Percentiles rank a stretch among this genome's conserved stretches.
These are phyloP conservation scores for Mohoua ochrocephala DNA, from an alignment of 2,113 vertebrate genomes.

Conservation along the genomic window DNA sequence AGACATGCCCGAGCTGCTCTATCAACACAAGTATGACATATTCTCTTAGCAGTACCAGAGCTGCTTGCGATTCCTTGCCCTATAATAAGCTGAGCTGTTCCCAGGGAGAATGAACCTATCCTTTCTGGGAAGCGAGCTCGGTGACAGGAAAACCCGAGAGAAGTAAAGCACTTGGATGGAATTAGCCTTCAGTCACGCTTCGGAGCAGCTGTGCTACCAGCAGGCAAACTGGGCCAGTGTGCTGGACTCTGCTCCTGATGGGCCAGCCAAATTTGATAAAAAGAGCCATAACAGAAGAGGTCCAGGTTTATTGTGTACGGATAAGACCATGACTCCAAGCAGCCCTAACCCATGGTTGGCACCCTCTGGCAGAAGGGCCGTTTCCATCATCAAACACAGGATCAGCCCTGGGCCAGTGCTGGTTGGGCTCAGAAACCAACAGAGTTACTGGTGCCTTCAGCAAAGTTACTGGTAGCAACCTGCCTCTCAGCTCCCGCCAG, in stretches of 20 bases:
- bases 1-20: not conserved
- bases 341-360: not conserved
- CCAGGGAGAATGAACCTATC: constrained; percentile 30
- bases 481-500: not conserved
- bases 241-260: not conserved
- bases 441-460: not conserved
- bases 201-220: constrained; percentile 24
- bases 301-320: not conserved
- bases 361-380: not conserved
- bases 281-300: not conserved
- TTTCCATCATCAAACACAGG: not conserved
- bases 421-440: not conserved
- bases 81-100: constrained; percentile 62
- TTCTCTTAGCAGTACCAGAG: not conserved
- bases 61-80: constrained; percentile 50
- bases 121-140: constrained; percentile 9
- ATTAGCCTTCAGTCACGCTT: constrained; percentile 57
- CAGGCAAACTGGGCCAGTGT: not conserved
- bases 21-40: constrained; percentile 8
- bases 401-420: not conserved
- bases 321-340: not conserved
- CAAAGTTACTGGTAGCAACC: not conserved
- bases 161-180: constrained; percentile 32
- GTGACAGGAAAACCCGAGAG: constrained; percentile 26
- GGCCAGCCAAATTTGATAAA: not conserved